Conservation (phyloP, 2,113 vertebrate species). For the Nesogale talazaci region DNA sequence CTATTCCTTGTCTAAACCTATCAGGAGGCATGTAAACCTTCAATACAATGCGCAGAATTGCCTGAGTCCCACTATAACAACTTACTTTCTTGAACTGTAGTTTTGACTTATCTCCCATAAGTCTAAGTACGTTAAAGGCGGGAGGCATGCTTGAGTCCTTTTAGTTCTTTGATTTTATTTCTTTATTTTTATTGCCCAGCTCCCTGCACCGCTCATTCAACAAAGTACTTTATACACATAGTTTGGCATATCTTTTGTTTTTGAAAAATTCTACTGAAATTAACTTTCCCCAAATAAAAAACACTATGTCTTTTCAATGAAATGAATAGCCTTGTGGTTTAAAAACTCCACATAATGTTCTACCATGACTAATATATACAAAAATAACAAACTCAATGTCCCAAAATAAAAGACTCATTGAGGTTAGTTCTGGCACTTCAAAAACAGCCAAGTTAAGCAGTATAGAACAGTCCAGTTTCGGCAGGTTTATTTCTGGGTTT, state of each 20-base stretch:
- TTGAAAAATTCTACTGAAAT: constrained; percentile 1
- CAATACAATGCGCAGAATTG: too few relatives aligned
- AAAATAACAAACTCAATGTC: not conserved
- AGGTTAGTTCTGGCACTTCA: not conserved
- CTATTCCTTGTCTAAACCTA: too few relatives aligned
- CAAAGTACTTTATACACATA: too few relatives aligned
- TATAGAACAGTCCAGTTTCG: not conserved
- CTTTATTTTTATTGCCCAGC: too few relatives aligned
- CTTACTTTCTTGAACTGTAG: too few relatives aligned
- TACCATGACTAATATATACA: not conserved
- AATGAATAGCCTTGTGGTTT: not conserved
- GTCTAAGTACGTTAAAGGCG: too few relatives aligned
- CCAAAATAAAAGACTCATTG: not conserved
- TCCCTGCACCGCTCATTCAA: too few relatives aligned
- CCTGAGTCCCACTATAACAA: too few relatives aligned
- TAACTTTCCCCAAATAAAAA: constrained; percentile 40
- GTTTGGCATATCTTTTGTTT: not conserved
- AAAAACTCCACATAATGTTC: not conserved
- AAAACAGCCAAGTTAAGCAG: not conserved
- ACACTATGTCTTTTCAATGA: not conserved
- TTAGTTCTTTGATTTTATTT: too few relatives aligned
- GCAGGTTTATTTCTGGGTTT: constrained; percentile 22
- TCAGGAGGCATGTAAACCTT: too few relatives aligned
- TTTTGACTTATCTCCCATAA: too few relatives aligned
- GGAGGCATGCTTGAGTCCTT: too few relatives aligned